phyloP scores from a whole-genome alignment of 1,140 invertebrate genomes.

The Heliothis subflexa region DNA sequence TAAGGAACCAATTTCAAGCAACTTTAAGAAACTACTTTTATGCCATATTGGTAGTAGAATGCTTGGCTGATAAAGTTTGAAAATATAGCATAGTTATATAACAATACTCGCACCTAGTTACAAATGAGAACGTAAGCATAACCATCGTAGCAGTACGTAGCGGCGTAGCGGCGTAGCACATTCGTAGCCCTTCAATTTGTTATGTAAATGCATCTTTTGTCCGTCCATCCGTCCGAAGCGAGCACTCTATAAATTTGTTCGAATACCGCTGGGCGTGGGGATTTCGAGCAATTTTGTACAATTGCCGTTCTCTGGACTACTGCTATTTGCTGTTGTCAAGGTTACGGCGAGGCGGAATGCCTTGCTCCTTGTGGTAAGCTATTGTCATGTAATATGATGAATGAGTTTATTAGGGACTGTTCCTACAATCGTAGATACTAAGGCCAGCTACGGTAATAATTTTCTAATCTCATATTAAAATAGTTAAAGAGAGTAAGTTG shows the following conservation, averaged over 20 bases:
- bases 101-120: too few species aligned
- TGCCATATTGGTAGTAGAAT: too few species aligned
- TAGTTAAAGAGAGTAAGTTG: too few species aligned
- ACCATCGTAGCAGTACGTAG: conserved; percentile 38
- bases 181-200: conserved; percentile 74
- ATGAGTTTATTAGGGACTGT: too few species aligned
- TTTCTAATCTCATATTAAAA: too few species aligned
- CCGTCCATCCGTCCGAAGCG: conserved; percentile 58
- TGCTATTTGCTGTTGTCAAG: conserved; percentile 25
- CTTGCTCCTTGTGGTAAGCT: conserved; percentile 7
- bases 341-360: conserved; percentile 4
- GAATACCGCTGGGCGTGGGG: conserved; percentile 53
- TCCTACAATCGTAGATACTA: too few species aligned
- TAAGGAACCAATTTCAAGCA: too few species aligned
- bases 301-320: conserved; percentile 41
- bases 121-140: background rate
- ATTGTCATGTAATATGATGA: background rate
- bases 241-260: conserved; percentile 72
- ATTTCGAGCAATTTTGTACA: conserved; percentile 66
- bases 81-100: too few species aligned
- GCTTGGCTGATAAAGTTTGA: too few species aligned
- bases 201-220: conserved; percentile 79
- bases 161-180: conserved; percentile 43
- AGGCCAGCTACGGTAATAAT: too few species aligned
- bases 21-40: too few species aligned